These are phyloP conservation scores for Aleiodes alternator DNA, from an alignment of 2,888 invertebrate species.

Conservation along the genomic window DNA sequence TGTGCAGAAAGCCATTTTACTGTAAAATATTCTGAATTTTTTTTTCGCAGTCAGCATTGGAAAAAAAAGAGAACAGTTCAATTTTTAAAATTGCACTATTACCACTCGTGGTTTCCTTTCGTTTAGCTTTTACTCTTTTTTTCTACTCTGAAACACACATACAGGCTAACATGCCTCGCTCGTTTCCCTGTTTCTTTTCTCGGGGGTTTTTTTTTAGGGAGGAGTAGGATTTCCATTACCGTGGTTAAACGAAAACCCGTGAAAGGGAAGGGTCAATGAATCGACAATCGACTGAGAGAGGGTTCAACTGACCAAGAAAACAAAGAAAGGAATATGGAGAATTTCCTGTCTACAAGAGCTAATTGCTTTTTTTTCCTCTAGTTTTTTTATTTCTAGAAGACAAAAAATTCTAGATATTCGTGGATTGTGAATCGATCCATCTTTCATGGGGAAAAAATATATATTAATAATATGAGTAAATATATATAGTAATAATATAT, in stretches of 20 bases:
- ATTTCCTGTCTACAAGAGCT: slow-evolving; percentile 34
- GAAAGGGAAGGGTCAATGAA: slow-evolving; percentile 40
- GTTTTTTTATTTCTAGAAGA: background rate
- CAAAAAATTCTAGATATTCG: slow-evolving; percentile 11
- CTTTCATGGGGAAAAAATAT: no score
- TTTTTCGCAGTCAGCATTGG: no score
- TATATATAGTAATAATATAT: no score
- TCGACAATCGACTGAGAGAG: slow-evolving; percentile 28
- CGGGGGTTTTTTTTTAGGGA: background rate
- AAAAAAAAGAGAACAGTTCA: background rate
- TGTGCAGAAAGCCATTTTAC: no score
- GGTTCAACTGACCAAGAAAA: slow-evolving; percentile 36
- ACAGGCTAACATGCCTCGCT: slow-evolving; percentile 36
- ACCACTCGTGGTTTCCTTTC: background rate
- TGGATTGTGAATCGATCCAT: background rate
- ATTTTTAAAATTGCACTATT: slow-evolving; percentile 33
- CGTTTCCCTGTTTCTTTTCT: slow-evolving; percentile 7
- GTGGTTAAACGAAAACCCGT: slow-evolving; percentile 43
- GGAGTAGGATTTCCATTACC: slow-evolving; percentile 54
- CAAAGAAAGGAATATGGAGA: slow-evolving; percentile 1
- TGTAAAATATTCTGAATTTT: no score
- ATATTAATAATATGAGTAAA: no score
- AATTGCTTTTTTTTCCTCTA: slow-evolving; percentile 43
- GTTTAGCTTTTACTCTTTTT: slow-evolving; percentile 9
- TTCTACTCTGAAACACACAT: slow-evolving; percentile 13